A percentile compares a stretch with the other conserved stretches of the same genome.
These are phyloP conservation scores for Tokudaia tokunoshimensis DNA, from an alignment of 2,797 vertebrate genomes.

Conservation along the genomic window DNA sequence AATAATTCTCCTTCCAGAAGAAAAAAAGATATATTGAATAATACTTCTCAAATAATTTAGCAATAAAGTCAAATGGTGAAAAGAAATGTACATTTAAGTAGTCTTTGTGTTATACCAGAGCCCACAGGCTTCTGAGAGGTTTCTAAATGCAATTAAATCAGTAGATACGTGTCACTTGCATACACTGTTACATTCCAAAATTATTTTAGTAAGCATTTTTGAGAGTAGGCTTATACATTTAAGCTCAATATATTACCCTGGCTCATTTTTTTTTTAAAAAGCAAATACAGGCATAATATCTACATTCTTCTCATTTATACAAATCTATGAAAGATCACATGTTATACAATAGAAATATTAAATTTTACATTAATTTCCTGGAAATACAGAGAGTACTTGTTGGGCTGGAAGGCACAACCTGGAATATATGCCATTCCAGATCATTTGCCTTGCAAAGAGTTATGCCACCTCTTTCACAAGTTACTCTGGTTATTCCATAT, in stretches of 20 bases:
- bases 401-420: constrained; percentile 2
- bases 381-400: constrained; percentile 34
- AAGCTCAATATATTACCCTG: constrained; percentile 49
- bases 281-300: constrained; percentile 54
- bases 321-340: constrained; percentile 29
- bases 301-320: constrained; percentile 46
- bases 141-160: constrained; percentile 45
- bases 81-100: constrained; percentile 3
- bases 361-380: constrained; percentile 35
- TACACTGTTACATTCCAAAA: constrained; percentile 32
- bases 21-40: constrained; percentile 61
- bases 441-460: not conserved
- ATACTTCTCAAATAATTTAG: constrained; percentile 36
- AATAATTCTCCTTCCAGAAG: constrained; percentile 28
- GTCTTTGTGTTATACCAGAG: not conserved
- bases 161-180: constrained; percentile 20
- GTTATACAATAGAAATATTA: constrained; percentile 43
- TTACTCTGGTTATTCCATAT: not conserved
- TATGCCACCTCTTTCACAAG: not conserved
- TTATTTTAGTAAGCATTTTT: constrained; percentile 70
- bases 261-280: constrained; percentile 20
- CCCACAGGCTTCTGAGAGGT: not conserved
- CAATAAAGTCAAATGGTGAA: not conserved
- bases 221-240: constrained; percentile 39
- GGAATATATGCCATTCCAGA: not conserved